A percentile compares a stretch with the other conserved stretches of the same genome.
phyloP scores from a whole-genome alignment of 2,113 vertebrate genomes.

The Paradoxurus hermaphroditus region DNA sequence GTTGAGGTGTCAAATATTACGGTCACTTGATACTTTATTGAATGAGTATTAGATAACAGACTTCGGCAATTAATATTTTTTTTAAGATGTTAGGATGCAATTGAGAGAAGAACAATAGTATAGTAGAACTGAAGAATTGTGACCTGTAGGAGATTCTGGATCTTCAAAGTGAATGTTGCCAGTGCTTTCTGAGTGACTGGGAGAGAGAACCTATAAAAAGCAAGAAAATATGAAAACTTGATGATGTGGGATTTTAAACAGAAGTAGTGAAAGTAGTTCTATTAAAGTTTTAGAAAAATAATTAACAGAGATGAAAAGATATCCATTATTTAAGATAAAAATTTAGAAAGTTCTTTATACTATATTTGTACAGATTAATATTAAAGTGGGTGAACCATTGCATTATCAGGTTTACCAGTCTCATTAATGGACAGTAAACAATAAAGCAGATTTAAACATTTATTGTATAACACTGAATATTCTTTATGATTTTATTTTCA shows the following conservation, averaged over 20 bases:
- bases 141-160: not conserved
- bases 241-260: not conserved
- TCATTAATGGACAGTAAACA: not conserved
- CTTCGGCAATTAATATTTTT: not conserved
- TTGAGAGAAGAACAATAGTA: not conserved
- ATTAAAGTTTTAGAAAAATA: not conserved
- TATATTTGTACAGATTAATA: not conserved
- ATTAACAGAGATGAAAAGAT: not conserved
- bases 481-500: constrained; percentile 8
- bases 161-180: not conserved
- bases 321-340: constrained; percentile 11
- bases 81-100: not conserved
- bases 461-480: not conserved
- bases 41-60: not conserved
- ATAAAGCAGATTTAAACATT: not conserved
- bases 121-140: not conserved
- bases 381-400: not conserved
- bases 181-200: not conserved
- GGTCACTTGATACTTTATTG: not conserved
- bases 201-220: not conserved
- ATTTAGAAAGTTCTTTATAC: not conserved
- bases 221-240: not conserved
- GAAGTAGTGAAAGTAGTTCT: not conserved
- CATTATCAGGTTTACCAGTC: not conserved
- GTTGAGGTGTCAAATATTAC: not conserved